phyloP scores from a whole-genome alignment of 2,797 vertebrate genomes.

The Eidolon dupreanum region DNA sequence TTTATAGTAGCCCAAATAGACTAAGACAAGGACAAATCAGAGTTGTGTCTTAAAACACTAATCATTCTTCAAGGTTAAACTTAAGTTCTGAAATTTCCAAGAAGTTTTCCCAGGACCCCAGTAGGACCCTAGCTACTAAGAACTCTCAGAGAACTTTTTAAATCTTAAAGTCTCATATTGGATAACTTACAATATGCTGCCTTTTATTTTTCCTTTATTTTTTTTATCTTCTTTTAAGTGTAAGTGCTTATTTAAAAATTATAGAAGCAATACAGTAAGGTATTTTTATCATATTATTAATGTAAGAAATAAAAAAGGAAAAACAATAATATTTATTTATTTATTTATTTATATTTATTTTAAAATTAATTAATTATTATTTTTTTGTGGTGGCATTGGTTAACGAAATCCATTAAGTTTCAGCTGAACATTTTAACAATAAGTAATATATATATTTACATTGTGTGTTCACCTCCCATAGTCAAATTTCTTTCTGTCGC shows the following conservation, averaged over 20 bases:
- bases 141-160: neutral
- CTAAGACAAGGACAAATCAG: neutral
- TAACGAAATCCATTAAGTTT: too few species aligned
- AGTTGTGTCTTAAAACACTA: neutral
- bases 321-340: neutral
- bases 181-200: neutral
- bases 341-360: too few species aligned
- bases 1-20: neutral
- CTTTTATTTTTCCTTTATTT: neutral
- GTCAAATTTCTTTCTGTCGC: too few species aligned
- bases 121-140: neutral
- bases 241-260: neutral
- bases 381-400: too few species aligned
- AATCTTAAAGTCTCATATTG: neutral
- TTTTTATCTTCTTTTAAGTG: neutral
- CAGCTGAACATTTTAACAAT: too few species aligned
- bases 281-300: neutral
- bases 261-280: neutral
- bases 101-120: neutral
- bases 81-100: neutral
- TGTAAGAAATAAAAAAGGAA: neutral
- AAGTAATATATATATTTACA: too few species aligned
- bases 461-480: too few species aligned
- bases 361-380: too few species aligned
- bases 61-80: neutral